These are phyloP conservation scores for Ramphastos sulfuratus DNA, from an alignment of 2,113 vertebrate genomes.

Conservation along the genomic window DNA sequence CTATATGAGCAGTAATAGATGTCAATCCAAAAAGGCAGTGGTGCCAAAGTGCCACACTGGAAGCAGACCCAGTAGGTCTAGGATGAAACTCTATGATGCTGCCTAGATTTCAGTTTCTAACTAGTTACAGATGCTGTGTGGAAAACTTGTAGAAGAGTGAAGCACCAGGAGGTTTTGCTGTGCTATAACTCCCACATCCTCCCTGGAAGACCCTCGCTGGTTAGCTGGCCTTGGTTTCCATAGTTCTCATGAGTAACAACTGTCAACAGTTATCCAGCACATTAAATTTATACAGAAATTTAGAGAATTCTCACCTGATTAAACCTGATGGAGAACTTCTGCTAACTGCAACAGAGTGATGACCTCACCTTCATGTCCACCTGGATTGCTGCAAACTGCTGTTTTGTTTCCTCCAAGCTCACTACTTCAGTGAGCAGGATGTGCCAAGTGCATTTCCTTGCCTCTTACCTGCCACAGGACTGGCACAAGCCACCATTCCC, in stretches of 20 bases:
- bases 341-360: too few species aligned
- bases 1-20: too few species aligned
- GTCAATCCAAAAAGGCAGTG: too few species aligned
- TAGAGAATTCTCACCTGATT: not conserved
- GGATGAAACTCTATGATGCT: too few species aligned
- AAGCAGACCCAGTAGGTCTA: too few species aligned
- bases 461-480: not conserved
- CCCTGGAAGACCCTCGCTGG: not conserved
- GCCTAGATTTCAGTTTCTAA: not conserved
- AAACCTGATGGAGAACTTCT: not conserved
- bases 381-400: not conserved
- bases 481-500: not conserved
- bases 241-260: accelerated
- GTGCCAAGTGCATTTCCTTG: not conserved
- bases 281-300: not conserved
- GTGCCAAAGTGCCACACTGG: too few species aligned
- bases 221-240: not conserved
- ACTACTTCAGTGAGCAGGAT: accelerated
- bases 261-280: not conserved
- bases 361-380: not conserved
- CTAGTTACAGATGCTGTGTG: not conserved
- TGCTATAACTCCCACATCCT: too few species aligned
- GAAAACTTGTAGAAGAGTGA: not conserved
- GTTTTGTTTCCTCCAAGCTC: not conserved
- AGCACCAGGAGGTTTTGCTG: not conserved